A percentile compares a stretch with the other conserved stretches of the same genome.
Conservation (phyloP, 2,888 invertebrate species). For the Eucriotettix oculatus region DNA sequence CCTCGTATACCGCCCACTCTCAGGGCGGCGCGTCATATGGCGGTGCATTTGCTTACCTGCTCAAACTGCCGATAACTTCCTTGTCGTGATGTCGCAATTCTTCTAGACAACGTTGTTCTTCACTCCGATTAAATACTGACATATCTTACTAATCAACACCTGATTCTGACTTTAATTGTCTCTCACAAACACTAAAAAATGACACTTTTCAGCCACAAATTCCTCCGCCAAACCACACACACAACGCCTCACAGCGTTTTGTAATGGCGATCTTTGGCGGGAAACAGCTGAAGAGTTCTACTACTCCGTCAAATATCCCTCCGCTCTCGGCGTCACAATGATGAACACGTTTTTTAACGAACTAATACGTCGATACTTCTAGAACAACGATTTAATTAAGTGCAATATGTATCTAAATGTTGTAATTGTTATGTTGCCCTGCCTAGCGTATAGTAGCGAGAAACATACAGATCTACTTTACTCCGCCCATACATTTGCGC, state of each 20-base stretch:
- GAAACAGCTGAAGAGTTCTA: conserved; percentile 45
- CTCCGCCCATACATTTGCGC: neutral
- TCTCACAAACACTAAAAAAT: conserved; percentile 12
- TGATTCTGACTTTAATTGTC: conserved; percentile 7
- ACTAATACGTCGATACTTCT: neutral
- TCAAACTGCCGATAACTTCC: conserved; percentile 30
- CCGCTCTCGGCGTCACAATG: conserved; percentile 13
- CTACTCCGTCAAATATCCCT: conserved; percentile 19
- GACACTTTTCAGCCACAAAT: conserved; percentile 13
- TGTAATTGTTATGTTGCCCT: neutral
- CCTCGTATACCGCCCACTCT: conserved; percentile 6
- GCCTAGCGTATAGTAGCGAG: too few relatives aligned
- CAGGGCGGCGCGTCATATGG: conserved; percentile 5
- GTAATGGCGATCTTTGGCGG: conserved; percentile 50
- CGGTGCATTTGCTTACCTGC: conserved; percentile 26
- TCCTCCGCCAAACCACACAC: conserved; percentile 24
- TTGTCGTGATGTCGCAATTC: conserved; percentile 32
- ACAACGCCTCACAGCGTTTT: conserved; percentile 33
- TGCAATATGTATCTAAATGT: neutral
- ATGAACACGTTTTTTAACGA: conserved; percentile 8
- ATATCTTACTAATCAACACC: conserved; percentile 22
- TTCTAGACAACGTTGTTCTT: conserved; percentile 34
- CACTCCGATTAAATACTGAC: conserved; percentile 36
- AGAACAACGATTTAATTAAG: neutral
- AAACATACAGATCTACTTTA: neutral